Percentiles rank a stretch among this genome's conserved stretches.
phyloP scores from a whole-genome alignment of 2,797 vertebrate species.

The Zonotrichia albicollis region DNA sequence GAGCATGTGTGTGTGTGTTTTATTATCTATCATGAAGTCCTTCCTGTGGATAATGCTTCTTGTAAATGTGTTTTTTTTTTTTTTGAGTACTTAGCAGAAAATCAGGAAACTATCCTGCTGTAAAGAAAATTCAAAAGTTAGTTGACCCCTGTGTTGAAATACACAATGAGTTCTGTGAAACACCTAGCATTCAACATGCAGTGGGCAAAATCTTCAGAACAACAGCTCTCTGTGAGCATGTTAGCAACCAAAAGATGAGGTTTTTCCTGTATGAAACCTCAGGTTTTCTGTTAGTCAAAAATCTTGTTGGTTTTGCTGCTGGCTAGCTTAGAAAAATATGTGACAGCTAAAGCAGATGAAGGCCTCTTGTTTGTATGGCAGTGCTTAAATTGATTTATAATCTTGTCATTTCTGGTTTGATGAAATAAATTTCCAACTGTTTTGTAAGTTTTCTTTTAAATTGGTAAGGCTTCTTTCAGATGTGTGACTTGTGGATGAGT shows the following conservation, averaged over 20 bases:
- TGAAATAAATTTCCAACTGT: not conserved
- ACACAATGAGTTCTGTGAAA: not conserved
- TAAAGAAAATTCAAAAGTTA: not conserved
- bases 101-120: not conserved
- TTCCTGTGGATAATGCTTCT: not conserved
- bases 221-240: not conserved
- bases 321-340: not conserved
- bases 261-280: not conserved
- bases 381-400: not conserved
- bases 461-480: constrained; percentile 85
- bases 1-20: not conserved
- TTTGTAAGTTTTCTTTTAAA: constrained; percentile 66
- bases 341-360: not conserved
- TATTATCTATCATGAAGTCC: not conserved
- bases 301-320: not conserved
- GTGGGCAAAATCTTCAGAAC: not conserved
- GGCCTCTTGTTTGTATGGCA: not conserved
- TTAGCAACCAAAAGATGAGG: not conserved
- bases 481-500: constrained; percentile 60
- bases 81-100: not conserved
- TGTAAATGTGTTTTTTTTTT: not conserved
- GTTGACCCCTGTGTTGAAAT: not conserved
- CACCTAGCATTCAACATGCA: not conserved
- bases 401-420: not conserved
- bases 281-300: not conserved